These are phyloP conservation scores for Conistra vaccinii DNA, from an alignment of 2,888 invertebrate species.

Conservation along the genomic window DNA sequence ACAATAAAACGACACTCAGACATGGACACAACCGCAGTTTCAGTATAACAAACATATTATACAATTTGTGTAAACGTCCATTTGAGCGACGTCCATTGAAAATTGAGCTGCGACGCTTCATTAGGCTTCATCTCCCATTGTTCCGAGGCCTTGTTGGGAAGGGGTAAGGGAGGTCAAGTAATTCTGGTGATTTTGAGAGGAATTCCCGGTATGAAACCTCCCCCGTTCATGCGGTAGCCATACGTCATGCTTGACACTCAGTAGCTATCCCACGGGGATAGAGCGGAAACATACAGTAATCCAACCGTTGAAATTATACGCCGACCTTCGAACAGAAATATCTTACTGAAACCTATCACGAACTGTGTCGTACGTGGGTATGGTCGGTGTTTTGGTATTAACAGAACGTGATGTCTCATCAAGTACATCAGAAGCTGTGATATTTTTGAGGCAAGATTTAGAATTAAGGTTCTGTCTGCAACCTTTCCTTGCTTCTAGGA, in stretches of 20 bases:
- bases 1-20: constrained; percentile 71
- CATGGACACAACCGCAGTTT: constrained; percentile 71
- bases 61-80: constrained; percentile 75
- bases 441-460: background rate
- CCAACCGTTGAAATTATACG: constrained; percentile 67
- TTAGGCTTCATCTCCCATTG: constrained; percentile 50
- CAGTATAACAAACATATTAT: constrained; percentile 67
- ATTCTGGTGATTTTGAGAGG: constrained; percentile 68
- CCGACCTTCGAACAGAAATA: constrained; percentile 63
- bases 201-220: constrained; percentile 70
- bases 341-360: constrained; percentile 59
- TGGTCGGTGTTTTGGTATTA: constrained; percentile 23
- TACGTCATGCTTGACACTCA: constrained; percentile 76
- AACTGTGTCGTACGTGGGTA: constrained; percentile 47
- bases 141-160: constrained; percentile 15
- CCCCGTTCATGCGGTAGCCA: constrained; percentile 69
- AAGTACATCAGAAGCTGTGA: background rate
- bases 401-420: constrained; percentile 13
- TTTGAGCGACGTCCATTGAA: constrained; percentile 67
- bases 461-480: constrained; percentile 3
- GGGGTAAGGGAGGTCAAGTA: constrained; percentile 62
- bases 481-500: constrained; percentile 19
- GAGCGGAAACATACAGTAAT: constrained; percentile 67
- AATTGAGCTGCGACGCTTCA: constrained; percentile 66
- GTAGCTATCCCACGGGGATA: constrained; percentile 68